Evolutionary conservation across 2,113 vertebrate genomes (phyloP), one percentile per base, ranked within the genome.

Genomic region (Callorhinus ursinus): DNA sequence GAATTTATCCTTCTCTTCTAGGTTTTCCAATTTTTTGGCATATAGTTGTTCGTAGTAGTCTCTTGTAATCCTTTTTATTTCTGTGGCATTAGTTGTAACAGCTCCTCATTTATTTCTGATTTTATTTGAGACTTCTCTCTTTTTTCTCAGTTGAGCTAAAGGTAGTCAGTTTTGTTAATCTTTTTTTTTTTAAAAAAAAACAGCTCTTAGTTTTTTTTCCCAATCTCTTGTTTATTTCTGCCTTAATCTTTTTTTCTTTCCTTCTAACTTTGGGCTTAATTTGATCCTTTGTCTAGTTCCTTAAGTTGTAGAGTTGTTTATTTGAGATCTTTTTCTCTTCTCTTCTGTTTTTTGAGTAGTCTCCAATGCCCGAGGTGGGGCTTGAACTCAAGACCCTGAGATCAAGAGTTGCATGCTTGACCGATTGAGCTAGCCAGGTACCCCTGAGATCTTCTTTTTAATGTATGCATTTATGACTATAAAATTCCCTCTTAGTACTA

Each of bases 1-100:
- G 77, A 80, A 92, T 88, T 81, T 97, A 74, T 84, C 28, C 4
- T 93, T 90, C 71, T 83, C 24, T 85, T 95, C n/a, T 72, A n/a
- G 28, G 5, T 86, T 90, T 59, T 74, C 36, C 19, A 74, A 14
- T 59, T 90, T 95, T 26, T 88, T 96, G 42, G 26, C 39, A 31
- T 61, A 31, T 59, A 92, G 61, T 94, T 90, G 9, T 77, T 87
- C 46, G n/a, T 49, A 81, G 31, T 96, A 88, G 49, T 71, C 63
- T 96, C 61, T 59, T 80, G 33, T 51, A 85, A 85, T 80, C 11
- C 26, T 87, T 90, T 87, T 81, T 53, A 90, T 93, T 90, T 87
- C 26, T 95, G 57, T 88, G 59, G 31, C 53, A 88, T 90, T 90
- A 67, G 2, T 83, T 93, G 6, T 61, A 71, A 46, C 59, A 14